These are phyloP conservation scores for Zoanthus sansibaricus DNA, from an alignment of 92 coral and sea anemone genomes.

Conservation along the genomic window DNA sequence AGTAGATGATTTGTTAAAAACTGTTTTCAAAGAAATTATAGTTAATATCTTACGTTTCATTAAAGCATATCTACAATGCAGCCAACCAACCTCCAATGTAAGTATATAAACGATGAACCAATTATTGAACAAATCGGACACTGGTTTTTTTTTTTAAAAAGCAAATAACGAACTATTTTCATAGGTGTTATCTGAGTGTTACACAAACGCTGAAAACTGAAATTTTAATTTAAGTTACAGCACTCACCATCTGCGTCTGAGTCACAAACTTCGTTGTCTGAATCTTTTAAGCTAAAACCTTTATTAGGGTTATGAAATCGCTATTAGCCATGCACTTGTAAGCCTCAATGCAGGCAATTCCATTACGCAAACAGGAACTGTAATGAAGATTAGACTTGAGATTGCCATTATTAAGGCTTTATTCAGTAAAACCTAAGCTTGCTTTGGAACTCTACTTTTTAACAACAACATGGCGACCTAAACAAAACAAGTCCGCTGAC, in stretches of 20 bases:
- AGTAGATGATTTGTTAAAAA: not conserved
- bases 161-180: not conserved
- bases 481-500: too few relatives aligned
- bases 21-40: not conserved
- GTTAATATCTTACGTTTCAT: not conserved
- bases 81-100: too few relatives aligned
- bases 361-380: too few relatives aligned
- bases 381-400: too few relatives aligned
- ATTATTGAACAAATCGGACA: not conserved
- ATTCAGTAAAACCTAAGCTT: too few relatives aligned
- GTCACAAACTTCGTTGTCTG: too few relatives aligned
- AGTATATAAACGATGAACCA: too few relatives aligned
- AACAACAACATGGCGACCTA: too few relatives aligned
- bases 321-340: conserved; percentile 15
- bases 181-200: not conserved
- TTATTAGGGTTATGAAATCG: too few relatives aligned
- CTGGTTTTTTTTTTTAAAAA: not conserved
- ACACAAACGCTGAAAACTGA: not conserved
- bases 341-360: not conserved
- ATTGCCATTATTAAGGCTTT: too few relatives aligned
- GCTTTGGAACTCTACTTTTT: too few relatives aligned
- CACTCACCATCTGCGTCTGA: conserved; percentile 20
- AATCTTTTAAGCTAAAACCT: too few relatives aligned
- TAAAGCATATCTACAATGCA: not conserved
- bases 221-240: not conserved